These are phyloP conservation scores for Triplophysa tibetana DNA, from an alignment of 2,113 vertebrate species.

Conservation along the genomic window DNA sequence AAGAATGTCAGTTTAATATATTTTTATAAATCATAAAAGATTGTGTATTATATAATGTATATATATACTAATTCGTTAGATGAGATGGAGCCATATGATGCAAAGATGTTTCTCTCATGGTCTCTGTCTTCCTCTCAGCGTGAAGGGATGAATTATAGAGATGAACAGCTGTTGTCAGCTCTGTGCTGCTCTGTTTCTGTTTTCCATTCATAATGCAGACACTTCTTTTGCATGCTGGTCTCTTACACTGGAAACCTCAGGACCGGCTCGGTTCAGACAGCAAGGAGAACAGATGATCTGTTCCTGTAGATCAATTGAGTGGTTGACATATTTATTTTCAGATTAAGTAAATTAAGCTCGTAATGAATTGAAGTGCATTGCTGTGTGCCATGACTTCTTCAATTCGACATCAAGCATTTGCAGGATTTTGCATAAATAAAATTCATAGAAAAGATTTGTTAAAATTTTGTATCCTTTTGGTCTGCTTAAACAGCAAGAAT, in stretches of 20 bases:
- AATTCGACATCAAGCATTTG: too few species aligned
- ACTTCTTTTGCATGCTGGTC: not conserved
- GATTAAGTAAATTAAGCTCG: not conserved
- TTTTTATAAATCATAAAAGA: too few species aligned
- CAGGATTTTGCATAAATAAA: not conserved
- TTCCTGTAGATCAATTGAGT: not conserved
- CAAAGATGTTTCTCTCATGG: not conserved
- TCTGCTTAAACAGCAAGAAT: too few species aligned
- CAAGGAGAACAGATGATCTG: not conserved
- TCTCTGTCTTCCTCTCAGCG: not conserved
- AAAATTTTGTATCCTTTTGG: too few species aligned
- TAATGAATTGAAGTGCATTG: not conserved
- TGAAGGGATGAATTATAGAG: constrained; percentile 27
- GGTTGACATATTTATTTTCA: not conserved
- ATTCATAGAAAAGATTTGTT: not conserved
- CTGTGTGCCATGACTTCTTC: too few species aligned
- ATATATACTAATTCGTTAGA: too few species aligned
- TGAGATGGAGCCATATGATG: too few species aligned
- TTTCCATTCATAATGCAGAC: constrained; percentile 53
- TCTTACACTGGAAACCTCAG: not conserved
- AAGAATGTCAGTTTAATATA: too few species aligned
- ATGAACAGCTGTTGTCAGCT: constrained; percentile 40
- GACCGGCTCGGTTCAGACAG: not conserved
- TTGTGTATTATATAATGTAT: too few species aligned
- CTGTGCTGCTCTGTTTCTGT: not conserved